Percentiles rank a stretch among this genome's conserved stretches.
Evolutionary conservation across 2,888 invertebrate species (phyloP).

Genomic region (Eilema depressum): DNA sequence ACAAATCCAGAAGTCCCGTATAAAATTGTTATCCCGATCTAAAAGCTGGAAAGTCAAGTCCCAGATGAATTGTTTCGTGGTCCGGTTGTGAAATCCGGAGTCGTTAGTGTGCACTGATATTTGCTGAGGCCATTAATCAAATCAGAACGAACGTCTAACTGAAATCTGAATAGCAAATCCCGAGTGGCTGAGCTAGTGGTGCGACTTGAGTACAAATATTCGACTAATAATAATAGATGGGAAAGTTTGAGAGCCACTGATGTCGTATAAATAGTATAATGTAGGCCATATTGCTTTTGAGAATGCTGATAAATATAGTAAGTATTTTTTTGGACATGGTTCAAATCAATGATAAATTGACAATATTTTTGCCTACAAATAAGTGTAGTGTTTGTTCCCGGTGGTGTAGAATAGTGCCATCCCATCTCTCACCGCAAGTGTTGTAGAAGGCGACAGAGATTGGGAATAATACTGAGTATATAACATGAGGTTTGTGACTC

Average conservation of each 20-base stretch:
- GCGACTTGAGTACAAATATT: conserved; percentile 15
- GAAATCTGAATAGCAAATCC: conserved; percentile 78
- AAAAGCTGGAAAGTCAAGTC: conserved; percentile 9
- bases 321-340: too few relatives aligned
- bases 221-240: neutral
- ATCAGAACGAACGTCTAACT: conserved; percentile 69
- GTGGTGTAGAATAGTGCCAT: too few relatives aligned
- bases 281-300: too few relatives aligned
- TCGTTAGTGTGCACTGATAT: conserved; percentile 52
- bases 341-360: too few relatives aligned
- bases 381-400: too few relatives aligned
- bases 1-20: neutral
- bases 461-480: too few relatives aligned
- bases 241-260: neutral
- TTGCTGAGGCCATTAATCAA: conserved; percentile 72
- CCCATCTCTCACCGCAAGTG: too few relatives aligned
- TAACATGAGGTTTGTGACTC: neutral
- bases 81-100: conserved; percentile 32
- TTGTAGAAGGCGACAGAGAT: too few relatives aligned
- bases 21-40: neutral
- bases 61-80: conserved; percentile 28
- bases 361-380: too few relatives aligned
- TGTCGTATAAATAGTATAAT: neutral
- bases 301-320: too few relatives aligned
- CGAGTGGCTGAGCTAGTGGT: conserved; percentile 31